Evolutionary conservation across 2,797 vertebrate genomes (phyloP).

Genomic region (Dermochelys coriacea): DNA sequence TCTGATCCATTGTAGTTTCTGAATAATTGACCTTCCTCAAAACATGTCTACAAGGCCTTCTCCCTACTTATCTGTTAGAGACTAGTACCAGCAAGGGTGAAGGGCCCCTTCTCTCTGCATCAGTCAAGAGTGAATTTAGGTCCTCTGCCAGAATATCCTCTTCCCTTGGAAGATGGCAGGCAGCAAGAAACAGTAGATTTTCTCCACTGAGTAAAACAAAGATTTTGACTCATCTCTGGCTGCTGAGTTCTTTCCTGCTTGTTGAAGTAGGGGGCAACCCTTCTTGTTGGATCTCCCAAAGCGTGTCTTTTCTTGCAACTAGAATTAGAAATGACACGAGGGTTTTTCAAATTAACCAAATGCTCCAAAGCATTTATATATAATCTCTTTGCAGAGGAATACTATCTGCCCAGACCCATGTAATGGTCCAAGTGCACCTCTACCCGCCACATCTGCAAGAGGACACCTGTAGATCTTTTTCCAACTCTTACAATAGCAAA

Average conservation of each 20-base stretch:
- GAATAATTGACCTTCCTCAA: background rate
- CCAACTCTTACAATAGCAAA: background rate
- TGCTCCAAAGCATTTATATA: background rate
- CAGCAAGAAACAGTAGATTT: background rate
- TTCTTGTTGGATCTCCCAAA: background rate
- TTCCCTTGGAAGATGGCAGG: background rate
- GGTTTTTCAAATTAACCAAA: background rate
- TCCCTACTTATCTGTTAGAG: background rate
- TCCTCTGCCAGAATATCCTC: background rate
- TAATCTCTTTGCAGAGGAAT: background rate
- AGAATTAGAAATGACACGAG: background rate
- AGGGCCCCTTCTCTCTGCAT: background rate
- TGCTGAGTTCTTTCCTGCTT: background rate
- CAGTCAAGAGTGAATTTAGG: background rate
- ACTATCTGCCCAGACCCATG: background rate
- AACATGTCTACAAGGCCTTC: background rate
- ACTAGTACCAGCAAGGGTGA: background rate
- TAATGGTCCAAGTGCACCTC: background rate
- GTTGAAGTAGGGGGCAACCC: background rate
- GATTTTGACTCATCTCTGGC: background rate
- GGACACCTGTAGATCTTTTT: background rate
- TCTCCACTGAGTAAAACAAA: background rate
- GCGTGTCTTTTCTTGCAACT: background rate
- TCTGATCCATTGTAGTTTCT: background rate
- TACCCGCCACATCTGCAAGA: accelerated